Evolutionary conservation across 2,797 vertebrate genomes (phyloP).

Genomic region (Melanotaenia parkinsoni): DNA sequence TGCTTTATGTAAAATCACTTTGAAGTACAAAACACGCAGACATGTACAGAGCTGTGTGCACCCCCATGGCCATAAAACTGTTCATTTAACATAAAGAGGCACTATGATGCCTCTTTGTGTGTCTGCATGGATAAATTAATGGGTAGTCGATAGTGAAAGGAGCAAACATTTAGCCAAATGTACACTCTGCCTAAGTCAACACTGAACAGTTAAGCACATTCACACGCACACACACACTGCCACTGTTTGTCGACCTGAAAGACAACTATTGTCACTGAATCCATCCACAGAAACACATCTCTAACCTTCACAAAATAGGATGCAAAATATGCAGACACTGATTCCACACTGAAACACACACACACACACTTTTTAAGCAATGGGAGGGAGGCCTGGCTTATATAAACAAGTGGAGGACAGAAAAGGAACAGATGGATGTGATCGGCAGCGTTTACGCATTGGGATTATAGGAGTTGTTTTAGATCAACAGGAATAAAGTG

Average conservation of each 20-base stretch:
- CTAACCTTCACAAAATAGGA: constrained; percentile 82
- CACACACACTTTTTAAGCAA: constrained; percentile 35
- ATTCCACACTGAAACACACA: constrained; percentile 69
- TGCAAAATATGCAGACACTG: constrained; percentile 79
- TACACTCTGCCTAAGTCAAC: constrained; percentile 70
- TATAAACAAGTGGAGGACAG: constrained; percentile 69
- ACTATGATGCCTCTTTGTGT: constrained; percentile 68
- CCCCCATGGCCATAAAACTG: constrained; percentile 62
- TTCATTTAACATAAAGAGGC: constrained; percentile 72
- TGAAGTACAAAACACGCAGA: constrained; percentile 44
- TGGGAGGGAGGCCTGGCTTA: constrained; percentile 70
- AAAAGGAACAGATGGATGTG: constrained; percentile 61
- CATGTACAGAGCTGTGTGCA: constrained; percentile 35
- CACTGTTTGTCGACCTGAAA: constrained; percentile 81
- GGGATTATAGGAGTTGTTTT: constrained; percentile 59
- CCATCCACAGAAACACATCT: constrained; percentile 64
- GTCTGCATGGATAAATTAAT: constrained; percentile 69
- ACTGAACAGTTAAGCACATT: constrained; percentile 73
- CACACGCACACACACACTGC: constrained; percentile 71
- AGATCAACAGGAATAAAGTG: constrained; percentile 39
- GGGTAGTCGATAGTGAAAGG: constrained; percentile 71
- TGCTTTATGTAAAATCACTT: constrained; percentile 27
- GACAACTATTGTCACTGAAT: constrained; percentile 74
- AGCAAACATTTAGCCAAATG: constrained; percentile 75
- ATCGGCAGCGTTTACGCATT: constrained; percentile 26